Percentiles rank a stretch among this genome's conserved stretches.
phyloP scores from a whole-genome alignment of 2,113 vertebrate genomes.

The Nesoenas mayeri region DNA sequence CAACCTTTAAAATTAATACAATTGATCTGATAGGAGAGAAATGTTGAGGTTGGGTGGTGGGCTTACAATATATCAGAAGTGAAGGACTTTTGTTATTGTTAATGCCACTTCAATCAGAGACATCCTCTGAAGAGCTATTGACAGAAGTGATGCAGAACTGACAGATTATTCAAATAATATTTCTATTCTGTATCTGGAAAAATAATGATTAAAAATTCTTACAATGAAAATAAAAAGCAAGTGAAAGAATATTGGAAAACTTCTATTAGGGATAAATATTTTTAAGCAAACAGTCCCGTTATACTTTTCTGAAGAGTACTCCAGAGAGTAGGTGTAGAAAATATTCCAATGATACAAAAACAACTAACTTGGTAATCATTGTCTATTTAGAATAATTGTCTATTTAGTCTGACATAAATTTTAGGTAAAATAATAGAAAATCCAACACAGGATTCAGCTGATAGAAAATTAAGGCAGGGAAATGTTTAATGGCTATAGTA shows the following conservation, averaged over 20 bases:
- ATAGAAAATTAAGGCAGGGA: background rate
- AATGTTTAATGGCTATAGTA: background rate
- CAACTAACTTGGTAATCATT: background rate
- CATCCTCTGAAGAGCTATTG: background rate
- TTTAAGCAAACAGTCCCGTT: background rate
- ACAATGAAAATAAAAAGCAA: background rate
- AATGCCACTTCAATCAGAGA: background rate
- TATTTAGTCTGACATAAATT: background rate
- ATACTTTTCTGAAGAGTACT: background rate
- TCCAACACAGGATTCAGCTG: background rate
- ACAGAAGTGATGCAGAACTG: background rate
- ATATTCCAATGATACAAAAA: background rate
- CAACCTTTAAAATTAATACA: background rate
- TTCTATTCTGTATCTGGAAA: background rate
- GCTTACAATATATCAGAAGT: background rate
- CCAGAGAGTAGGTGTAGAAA: background rate
- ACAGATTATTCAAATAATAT: background rate
- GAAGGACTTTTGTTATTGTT: background rate
- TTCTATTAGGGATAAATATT: background rate
- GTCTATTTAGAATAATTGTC: background rate
- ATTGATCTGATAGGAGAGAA: background rate
- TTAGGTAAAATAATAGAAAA: background rate
- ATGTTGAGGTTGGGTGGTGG: background rate
- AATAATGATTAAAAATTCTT: background rate
- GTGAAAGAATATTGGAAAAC: background rate